Evolutionary conservation across 1,140 invertebrate genomes (phyloP), one percentile per base, ranked within the genome.

Genomic region (Acyrthosiphon pisum): DNA sequence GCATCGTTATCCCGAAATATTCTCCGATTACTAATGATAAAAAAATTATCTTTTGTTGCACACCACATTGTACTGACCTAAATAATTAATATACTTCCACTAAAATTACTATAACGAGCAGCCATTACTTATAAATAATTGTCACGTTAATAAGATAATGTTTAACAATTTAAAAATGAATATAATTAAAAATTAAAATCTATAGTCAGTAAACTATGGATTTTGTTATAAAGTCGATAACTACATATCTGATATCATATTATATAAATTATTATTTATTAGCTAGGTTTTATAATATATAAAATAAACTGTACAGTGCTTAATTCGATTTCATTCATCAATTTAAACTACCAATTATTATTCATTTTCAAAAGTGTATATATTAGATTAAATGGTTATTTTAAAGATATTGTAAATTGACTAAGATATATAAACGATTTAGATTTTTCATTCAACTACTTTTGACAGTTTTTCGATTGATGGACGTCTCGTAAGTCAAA

Each of bases 381-480:
- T 30, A 68, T n/a, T 30, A 30, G 11, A 60, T 30, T 26, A n/a
- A n/a, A n/a, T 68, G n/a, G 30, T 68, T 76, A 76, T 76, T 76
- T 76, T 41, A 41, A 84, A 84, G 9, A 41, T 23, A 44, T 84
- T 41, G 37, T 84, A 11, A 41, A 37, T 84, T 41, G 83, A 11
- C 23, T 84, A 44, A 41, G 30, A 84, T 84, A 11, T 44, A 84
- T 41, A 84, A 84, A 84, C 22, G 8, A 84, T 84, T 84, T 26
- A 23, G 7, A 41, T 84, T 84, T 84, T 84, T 30, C 83, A 44
- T 84, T 41, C 83, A 41, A 84, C 37, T 84, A 84, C 37, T 41
- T 41, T 41, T 26, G 83, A 84, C 83, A 84, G 83, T 84, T 44
- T 84, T 84, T 84, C 83, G 41, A 84, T 84, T 84, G 83, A 84